A percentile compares a stretch with the other conserved stretches of the same genome.
Evolutionary conservation across 2,113 vertebrate genomes (phyloP).

Genomic region (Bothrops jararaca): DNA sequence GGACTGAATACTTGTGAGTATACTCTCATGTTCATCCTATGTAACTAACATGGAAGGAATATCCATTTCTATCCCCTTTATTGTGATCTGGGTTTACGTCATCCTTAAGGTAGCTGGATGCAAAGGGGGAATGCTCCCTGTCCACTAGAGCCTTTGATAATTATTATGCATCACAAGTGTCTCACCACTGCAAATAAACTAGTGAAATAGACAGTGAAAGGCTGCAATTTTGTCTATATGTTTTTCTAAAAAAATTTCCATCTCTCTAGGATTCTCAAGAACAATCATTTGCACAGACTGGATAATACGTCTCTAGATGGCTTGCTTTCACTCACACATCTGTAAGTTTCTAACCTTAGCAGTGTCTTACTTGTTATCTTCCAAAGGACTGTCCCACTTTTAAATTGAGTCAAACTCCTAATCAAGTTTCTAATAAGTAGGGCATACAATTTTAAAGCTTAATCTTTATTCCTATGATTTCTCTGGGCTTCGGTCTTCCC

Average conservation of each 20-base stretch:
- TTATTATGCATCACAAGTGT: background rate
- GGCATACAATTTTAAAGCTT: background rate
- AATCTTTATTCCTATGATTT: background rate
- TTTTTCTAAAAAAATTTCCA: constrained; percentile 17
- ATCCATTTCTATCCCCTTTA: background rate
- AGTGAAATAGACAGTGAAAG: background rate
- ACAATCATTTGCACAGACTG: constrained; percentile 53
- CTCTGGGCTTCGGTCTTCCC: background rate
- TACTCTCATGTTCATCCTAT: background rate
- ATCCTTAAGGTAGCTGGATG: background rate
- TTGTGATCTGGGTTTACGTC: too few relatives aligned
- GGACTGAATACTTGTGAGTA: constrained; percentile 65
- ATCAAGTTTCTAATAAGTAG: background rate
- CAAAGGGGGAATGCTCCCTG: background rate
- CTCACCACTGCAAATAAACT: background rate
- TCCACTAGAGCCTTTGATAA: background rate
- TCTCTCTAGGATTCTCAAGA: constrained; percentile 52
- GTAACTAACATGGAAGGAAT: background rate
- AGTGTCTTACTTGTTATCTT: background rate
- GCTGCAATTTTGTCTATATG: background rate
- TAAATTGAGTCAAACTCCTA: background rate
- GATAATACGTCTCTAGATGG: constrained; percentile 58
- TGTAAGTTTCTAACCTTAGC: constrained; percentile 55
- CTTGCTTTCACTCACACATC: constrained; percentile 58
- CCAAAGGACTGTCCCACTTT: background rate